Evolutionary conservation across 2,113 vertebrate genomes (phyloP), one percentile per base, ranked within the genome.

Genomic region (Scalopus aquaticus): DNA sequence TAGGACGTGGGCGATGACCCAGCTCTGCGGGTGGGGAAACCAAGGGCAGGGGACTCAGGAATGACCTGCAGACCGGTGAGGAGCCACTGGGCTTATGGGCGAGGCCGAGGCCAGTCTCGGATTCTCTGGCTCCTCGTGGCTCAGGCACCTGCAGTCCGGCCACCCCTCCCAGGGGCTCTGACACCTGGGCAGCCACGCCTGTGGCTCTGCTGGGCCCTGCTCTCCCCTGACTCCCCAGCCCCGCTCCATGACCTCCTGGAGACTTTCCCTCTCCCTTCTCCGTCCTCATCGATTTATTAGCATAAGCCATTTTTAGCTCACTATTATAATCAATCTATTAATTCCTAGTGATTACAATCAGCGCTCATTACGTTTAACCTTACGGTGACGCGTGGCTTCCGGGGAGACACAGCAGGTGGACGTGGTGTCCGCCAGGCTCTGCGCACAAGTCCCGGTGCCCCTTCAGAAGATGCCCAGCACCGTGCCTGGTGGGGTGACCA

Each of bases 291-390:
- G 76, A 83, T 90, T 82, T 83, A 95, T 95, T 95, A 96, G 88
- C 96, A 94, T 95, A 84, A 96, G 76, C 88, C 91, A 77, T 96
- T 96, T 95, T 96, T 96, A 96, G 88, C 84, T 83, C 84, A 79
- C 51, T 65, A 35, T 90, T 64, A 90, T 76, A 95, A 92, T 96
- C 91, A 81, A 89, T 87, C 58, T 92, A 32, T 90, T 92, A 95
- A 95, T 93, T 96, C 76, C 65, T 84, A 3, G n/a, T 93, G 94
- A 96, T 96, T 97, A 94, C 85, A 95, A 93, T 96, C 96, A 96
- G 96, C 93, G 80, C 90, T 78, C 78, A 94, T 96, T 88, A 70
- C 28, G 11, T 74, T 5, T 90, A 92, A 87, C 76, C 80, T 93
- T 84, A 88, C 4, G 17, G 76, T 56, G 35, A 15, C 64, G 37